Conservation (phyloP, 1,140 invertebrate genomes). For the Bombus soroeensis region DNA sequence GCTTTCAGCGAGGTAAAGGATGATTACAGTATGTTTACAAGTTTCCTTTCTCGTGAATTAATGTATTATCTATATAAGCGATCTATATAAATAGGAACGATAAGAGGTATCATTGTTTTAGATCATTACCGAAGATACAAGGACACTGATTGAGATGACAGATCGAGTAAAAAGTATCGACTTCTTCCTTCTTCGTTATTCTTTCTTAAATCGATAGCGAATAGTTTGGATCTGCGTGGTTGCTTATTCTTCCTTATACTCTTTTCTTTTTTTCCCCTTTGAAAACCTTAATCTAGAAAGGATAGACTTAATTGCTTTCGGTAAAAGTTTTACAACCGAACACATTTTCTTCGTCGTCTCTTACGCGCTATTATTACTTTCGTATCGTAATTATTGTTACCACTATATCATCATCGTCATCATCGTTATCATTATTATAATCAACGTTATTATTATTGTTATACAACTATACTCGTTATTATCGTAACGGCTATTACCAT, state of each 20-base stretch:
- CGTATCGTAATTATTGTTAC: constrained; percentile 36
- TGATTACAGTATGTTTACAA: constrained; percentile 50
- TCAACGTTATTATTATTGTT: constrained; percentile 7
- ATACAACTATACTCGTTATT: not conserved
- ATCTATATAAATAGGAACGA: constrained; percentile 63
- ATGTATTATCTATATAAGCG: constrained; percentile 49
- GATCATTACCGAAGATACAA: constrained; percentile 46
- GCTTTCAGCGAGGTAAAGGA: constrained; percentile 21
- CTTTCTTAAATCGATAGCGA: constrained; percentile 5
- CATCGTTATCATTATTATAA: not conserved
- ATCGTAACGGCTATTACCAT: not conserved
- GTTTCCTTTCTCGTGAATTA: constrained; percentile 26
- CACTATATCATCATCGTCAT: not conserved
- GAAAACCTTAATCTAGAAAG: constrained; percentile 45
- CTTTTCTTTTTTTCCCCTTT: not conserved
- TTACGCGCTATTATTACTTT: constrained; percentile 48
- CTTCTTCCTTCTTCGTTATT: not conserved
- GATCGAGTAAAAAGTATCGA: constrained; percentile 46
- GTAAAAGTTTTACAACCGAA: constrained; percentile 24
- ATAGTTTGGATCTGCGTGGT: not conserved
- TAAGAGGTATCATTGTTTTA: constrained; percentile 64
- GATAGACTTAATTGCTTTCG: constrained; percentile 52
- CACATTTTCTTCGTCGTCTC: constrained; percentile 26
- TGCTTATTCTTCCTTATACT: not conserved
- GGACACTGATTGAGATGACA: constrained; percentile 48